Conservation (phyloP, 2,888 invertebrate species). For the Rapana venosa region DNA sequence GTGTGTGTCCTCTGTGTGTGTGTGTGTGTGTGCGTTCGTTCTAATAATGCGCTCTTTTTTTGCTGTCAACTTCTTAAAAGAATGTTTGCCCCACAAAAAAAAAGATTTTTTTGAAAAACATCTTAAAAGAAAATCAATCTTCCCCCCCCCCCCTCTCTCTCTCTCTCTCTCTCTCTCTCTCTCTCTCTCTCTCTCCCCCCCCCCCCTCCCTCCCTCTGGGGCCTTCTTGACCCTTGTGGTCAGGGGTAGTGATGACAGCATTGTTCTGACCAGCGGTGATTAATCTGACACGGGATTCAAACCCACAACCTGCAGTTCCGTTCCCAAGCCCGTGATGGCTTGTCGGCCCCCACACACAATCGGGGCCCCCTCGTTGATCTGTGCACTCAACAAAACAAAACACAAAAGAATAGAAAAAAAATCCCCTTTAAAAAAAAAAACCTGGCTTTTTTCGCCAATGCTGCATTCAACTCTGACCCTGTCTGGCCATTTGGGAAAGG, state of each 20-base stretch:
- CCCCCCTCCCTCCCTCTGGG: not conserved
- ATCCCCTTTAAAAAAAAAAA: too few species aligned
- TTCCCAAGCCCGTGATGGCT: not conserved
- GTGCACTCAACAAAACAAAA: too few species aligned
- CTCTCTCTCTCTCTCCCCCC: not conserved
- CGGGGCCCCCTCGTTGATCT: not conserved
- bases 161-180: too few species aligned
- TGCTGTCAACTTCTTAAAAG: too few species aligned
- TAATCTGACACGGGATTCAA: not conserved
- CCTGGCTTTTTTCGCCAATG: too few species aligned
- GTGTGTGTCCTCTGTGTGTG: too few species aligned
- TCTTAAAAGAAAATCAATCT: too few species aligned
- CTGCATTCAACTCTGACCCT: slow-evolving; percentile 37
- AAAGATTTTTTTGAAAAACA: too few species aligned
- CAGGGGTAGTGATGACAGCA: not conserved
- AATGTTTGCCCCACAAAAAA: too few species aligned
- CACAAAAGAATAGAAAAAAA: slow-evolving; percentile 11
- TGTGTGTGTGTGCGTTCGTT: too few species aligned
- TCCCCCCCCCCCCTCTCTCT: too few species aligned
- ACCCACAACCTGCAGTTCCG: not conserved
- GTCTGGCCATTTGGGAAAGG: not conserved
- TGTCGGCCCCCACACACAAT: not conserved
- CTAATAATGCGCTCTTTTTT: too few species aligned
- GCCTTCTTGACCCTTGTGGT: not conserved
- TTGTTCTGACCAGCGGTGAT: slow-evolving; percentile 11